These are phyloP conservation scores for Sebastes kiyomatsui DNA, from an alignment of 2,797 vertebrate genomes.

Conservation along the genomic window DNA sequence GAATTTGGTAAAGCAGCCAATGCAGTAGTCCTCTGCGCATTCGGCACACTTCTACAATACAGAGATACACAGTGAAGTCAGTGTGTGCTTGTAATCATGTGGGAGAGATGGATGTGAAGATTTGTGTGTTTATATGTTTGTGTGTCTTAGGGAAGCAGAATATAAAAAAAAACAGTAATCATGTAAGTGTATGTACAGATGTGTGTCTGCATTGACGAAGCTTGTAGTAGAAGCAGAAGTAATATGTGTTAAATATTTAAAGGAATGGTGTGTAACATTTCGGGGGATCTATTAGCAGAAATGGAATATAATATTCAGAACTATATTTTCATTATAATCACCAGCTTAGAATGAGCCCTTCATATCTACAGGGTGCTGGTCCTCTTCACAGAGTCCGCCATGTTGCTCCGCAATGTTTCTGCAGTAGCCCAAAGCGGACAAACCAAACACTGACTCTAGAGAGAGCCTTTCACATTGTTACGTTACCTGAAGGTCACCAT, in stretches of 20 bases:
- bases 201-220: neutral
- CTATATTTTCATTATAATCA: too few species aligned
- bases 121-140: neutral
- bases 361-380: too few species aligned
- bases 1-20: conserved; percentile 85
- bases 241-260: conserved; percentile 27
- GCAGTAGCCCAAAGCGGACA: too few species aligned
- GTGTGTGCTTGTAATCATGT: neutral
- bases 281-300: too few species aligned
- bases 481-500: too few species aligned
- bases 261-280: too few species aligned
- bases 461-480: too few species aligned
- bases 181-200: neutral
- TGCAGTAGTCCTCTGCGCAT: conserved; percentile 87
- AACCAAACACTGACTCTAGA: too few species aligned
- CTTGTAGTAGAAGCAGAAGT: neutral
- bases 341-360: too few species aligned
- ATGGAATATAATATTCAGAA: too few species aligned
- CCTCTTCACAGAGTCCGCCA: too few species aligned
- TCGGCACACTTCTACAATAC: conserved; percentile 83
- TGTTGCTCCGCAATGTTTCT: too few species aligned
- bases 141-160: neutral
- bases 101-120: neutral
- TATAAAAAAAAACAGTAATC: neutral
- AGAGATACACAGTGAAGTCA: conserved; percentile 19